Evolutionary conservation across 2,113 vertebrate species (phyloP), one percentile per base, ranked within the genome.

Genomic region (Panthera tigris): DNA sequence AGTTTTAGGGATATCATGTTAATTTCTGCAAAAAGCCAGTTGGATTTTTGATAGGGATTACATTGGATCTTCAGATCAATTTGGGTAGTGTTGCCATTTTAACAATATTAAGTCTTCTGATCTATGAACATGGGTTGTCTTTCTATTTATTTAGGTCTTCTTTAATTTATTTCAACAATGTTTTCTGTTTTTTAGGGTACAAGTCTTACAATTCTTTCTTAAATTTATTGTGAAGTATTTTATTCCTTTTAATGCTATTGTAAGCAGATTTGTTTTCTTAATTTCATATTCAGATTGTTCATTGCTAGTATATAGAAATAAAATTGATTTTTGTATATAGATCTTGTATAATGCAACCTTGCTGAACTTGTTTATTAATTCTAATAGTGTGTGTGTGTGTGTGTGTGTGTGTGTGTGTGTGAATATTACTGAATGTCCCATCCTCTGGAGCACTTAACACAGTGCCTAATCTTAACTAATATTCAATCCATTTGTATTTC

Each of bases 241-340:
- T 78, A 88, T 94, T 94, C 48, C 82, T 91, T 88, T 84, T 92
- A 73, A 65, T 94, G 31, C 36, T 84, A 31, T 84, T 89, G 9
- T 73, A 89, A 73, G 27, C 65, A 27, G 31, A 83, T 94, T 74
- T 92, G 8, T 79, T 79, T 91, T 86, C 68, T 78, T 78, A 83
- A 92, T 73, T 83, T 96, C 29, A 29, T 87, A 57, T 79, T 66
- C 29, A 88, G 50, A 88, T 89, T 94, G 13, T 68, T 78, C 27
- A 57, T 92, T 89, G 50, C 14, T 85, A n/a, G 1, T 39, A 12
- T 73, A 48, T 65, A 92, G 50, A 94, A 93, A 73, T 86, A 48
- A 12, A 73, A 50, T 50, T 66, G 78, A 94, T 84, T 96, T 88
- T 89, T 97, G 14, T 29, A 33, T 88, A 76, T 96, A 69, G 76